Base-by-base conservation (phyloP, 2,797 vertebrate species). In the Oreochromis mossambicus region DNA sequence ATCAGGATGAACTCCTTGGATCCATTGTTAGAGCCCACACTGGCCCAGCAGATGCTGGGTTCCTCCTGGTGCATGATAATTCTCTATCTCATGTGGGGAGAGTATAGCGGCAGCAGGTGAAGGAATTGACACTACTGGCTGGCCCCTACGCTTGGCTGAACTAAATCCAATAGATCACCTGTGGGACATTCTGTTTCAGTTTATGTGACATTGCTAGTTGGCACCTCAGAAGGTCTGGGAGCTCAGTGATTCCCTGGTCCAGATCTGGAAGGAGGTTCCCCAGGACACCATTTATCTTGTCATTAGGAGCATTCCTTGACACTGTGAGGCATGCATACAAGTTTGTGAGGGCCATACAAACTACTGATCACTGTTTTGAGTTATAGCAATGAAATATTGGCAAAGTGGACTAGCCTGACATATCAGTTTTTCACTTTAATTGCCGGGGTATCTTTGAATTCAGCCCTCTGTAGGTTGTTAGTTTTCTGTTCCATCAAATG, bases 331-430 rank as follows among this genome's bases (percentile, higher is more conserved):
- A 66, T 63, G 19, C 34, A 38, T 38, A 8, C 58, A 63, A 38
- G 58, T 38, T 21, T 38, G 19, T 66, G 11, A 38, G 34, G 61
- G 0, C 61, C 61, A 66, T 38, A 13, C 0, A 21, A 66, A 38
- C 19, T 66, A 21, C 34, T 38, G 11, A 66, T 21, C 7, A 66
- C 61, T 38, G 21, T 38, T 66, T 8, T 66, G 61, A 66, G 4
- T 8, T 63, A 36, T 19, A 36, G 32, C 58, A 63, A 12, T 0
- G 58, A 36, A 12, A 63, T 63, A 12, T 63, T 63, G 29, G 6
- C 56, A 36, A 36, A 36, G 58, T 63, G 32, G 56, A 61, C 0
- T 0, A 61, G 29, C 56, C 56, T 12, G 32, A 5, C 38, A 5
- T 10, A 5, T 41, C 11, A 12, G 4, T 41, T 41, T 36, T 61